Conservation (phyloP, 2,888 invertebrate genomes). For the Hypsopygia costalis region DNA sequence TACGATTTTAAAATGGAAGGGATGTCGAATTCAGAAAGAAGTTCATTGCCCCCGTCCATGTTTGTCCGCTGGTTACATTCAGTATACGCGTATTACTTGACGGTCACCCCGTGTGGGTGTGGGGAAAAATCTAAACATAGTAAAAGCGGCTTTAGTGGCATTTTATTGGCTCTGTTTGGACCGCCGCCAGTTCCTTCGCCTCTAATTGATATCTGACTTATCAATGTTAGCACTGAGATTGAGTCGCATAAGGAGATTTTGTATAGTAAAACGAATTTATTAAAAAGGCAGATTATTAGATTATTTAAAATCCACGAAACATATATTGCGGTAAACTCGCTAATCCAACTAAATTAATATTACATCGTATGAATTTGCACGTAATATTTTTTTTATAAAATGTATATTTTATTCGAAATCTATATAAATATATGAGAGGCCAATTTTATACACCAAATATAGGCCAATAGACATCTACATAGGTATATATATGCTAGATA, state of each 20-base stretch:
- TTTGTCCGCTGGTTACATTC: conserved; percentile 32
- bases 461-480: no score
- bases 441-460: no score
- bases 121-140: conserved; percentile 68
- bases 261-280: conserved; percentile 9
- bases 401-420: no score
- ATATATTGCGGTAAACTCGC: no score
- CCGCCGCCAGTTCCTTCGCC: conserved; percentile 54
- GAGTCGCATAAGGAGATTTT: conserved; percentile 36
- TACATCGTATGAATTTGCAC: no score
- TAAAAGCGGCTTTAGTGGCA: conserved; percentile 61
- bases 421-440: no score
- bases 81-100: conserved; percentile 43
- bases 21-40: no score
- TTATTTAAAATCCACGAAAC: no score
- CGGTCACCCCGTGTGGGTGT: conserved; percentile 28
- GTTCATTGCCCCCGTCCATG: conserved; percentile 6
- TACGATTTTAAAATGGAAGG: no score
- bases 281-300: neutral
- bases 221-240: conserved; percentile 37
- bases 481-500: no score
- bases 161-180: conserved; percentile 71
- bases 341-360: no score
- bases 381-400: no score
- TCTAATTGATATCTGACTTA: conserved; percentile 74